Conservation (phyloP, 2,113 vertebrate genomes). For the Laticauda laticaudata region DNA sequence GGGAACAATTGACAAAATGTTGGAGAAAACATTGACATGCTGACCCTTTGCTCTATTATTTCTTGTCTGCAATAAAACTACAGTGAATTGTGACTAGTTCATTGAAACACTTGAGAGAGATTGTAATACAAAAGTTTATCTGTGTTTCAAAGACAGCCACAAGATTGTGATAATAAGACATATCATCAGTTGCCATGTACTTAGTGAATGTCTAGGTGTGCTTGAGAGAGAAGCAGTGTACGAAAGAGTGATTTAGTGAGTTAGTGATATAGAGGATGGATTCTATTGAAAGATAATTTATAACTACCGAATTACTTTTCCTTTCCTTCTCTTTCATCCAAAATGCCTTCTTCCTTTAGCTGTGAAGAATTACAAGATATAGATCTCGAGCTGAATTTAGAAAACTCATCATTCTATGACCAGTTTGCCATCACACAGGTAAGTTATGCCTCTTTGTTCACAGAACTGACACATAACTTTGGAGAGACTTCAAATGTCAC, state of each 20-base stretch:
- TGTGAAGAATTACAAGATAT: slow-evolving; percentile 91
- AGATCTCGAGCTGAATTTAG: slow-evolving; percentile 86
- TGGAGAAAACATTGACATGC: slow-evolving; percentile 17
- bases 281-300: slow-evolving; percentile 2
- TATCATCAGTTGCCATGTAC: neutral
- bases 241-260: neutral
- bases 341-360: slow-evolving; percentile 65
- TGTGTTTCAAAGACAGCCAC: neutral
- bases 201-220: neutral
- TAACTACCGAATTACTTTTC: slow-evolving; percentile 32
- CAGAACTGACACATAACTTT: neutral
- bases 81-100: neutral
- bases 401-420: slow-evolving; percentile 95
- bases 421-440: slow-evolving; percentile 96
- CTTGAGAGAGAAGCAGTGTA: neutral
- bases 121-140: neutral
- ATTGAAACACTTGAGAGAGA: neutral
- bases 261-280: neutral
- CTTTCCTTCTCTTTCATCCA: slow-evolving; percentile 10
- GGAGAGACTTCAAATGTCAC: neutral
- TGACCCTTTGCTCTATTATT: slow-evolving; percentile 2
- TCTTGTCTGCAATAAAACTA: neutral
- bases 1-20: slow-evolving; percentile 11
- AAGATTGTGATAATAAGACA: slow-evolving; percentile 4
- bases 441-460: slow-evolving; percentile 24